Percentiles rank a stretch among this genome's conserved stretches.
phyloP scores from a whole-genome alignment of 2,797 vertebrate genomes.

The Alfaro cultratus region DNA sequence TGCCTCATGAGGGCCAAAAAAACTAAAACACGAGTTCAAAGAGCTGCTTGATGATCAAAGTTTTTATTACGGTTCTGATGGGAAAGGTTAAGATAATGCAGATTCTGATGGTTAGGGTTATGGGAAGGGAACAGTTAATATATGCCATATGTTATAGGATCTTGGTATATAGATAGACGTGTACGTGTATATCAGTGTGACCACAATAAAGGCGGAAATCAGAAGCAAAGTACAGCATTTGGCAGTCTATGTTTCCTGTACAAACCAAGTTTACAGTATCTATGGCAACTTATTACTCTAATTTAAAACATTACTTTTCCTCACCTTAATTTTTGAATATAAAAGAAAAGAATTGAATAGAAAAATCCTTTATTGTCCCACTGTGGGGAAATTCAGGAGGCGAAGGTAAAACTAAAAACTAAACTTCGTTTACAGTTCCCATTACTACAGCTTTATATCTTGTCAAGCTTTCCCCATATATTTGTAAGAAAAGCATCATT shows the following conservation, averaged over 20 bases:
- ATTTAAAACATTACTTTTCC: not conserved
- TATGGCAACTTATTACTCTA: not conserved
- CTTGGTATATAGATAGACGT: not conserved
- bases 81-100: not conserved
- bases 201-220: not conserved
- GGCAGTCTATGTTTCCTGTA: not conserved
- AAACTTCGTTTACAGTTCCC: not conserved
- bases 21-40: conserved; percentile 5
- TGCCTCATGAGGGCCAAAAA: not conserved
- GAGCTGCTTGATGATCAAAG: not conserved
- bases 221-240: not conserved
- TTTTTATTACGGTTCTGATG: not conserved
- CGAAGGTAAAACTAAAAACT: not conserved
- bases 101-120: conserved; percentile 1
- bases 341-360: not conserved
- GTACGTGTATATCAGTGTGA: not conserved
- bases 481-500: not conserved
- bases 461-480: not conserved
- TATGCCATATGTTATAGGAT: not conserved
- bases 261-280: not conserved
- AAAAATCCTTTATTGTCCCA: not conserved
- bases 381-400: not conserved
- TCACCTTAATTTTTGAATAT: not conserved
- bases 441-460: not conserved
- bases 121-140: conserved; percentile 4